phyloP scores from a whole-genome alignment of 2,797 vertebrate genomes.

The Danionella dracula region DNA sequence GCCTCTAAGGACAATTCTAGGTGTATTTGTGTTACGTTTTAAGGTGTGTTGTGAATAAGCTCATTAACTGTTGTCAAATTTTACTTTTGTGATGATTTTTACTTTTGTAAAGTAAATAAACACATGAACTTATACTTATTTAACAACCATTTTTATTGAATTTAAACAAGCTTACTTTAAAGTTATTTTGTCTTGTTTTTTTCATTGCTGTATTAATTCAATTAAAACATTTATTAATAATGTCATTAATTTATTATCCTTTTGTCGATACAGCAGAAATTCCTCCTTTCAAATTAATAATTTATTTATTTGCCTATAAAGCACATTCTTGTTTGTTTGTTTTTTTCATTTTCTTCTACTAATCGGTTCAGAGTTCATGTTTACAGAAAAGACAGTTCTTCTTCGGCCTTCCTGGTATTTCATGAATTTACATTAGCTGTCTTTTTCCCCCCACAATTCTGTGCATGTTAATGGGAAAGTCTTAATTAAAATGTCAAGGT shows the following conservation, averaged over 20 bases:
- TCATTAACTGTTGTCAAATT: too few relatives aligned
- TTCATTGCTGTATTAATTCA: background rate
- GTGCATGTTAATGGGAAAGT: slow-evolving; percentile 71
- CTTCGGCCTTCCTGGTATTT: slow-evolving; percentile 38
- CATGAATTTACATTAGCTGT: slow-evolving; percentile 59
- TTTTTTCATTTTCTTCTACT: background rate
- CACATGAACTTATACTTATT: too few relatives aligned
- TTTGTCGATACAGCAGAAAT: too few relatives aligned
- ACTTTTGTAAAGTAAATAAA: too few relatives aligned
- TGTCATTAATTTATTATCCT: too few relatives aligned
- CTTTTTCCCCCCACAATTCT: slow-evolving; percentile 53
- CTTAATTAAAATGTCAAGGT: slow-evolving; percentile 85
- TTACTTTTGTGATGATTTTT: too few relatives aligned
- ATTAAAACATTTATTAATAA: background rate
- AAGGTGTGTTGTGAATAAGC: too few relatives aligned
- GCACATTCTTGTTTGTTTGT: background rate
- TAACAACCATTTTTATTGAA: too few relatives aligned
- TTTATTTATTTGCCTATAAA: background rate
- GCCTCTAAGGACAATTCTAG: too few relatives aligned
- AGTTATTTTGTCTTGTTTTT: background rate
- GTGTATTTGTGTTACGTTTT: too few relatives aligned
- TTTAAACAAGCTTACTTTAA: too few relatives aligned
- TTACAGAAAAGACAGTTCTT: slow-evolving; percentile 6
- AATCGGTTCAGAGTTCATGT: background rate
- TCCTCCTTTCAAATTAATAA: too few relatives aligned